Conservation (phyloP, 2,888 invertebrate genomes). For the Drosophila paracracens region DNA sequence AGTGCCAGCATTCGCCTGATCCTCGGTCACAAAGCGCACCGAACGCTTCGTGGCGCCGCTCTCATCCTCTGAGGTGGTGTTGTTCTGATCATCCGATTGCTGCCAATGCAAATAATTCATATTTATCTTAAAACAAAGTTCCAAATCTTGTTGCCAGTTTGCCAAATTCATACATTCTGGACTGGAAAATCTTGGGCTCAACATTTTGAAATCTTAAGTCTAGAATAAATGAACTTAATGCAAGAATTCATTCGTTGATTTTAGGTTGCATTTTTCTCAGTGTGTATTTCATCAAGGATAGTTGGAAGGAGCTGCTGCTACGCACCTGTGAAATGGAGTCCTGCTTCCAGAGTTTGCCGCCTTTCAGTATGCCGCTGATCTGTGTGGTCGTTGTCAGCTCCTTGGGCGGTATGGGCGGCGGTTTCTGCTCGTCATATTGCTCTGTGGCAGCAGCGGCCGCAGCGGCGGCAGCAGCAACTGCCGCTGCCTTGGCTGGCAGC, state of each 20-base stretch:
- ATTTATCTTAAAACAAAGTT: neutral
- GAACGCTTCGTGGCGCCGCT: slow-evolving; percentile 87
- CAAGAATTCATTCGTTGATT: neutral
- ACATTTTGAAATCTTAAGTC: neutral
- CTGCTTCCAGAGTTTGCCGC: slow-evolving; percentile 91
- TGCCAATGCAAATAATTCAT: slow-evolving; percentile 6
- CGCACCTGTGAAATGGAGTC: slow-evolving; percentile 86
- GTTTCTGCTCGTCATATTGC: slow-evolving; percentile 73
- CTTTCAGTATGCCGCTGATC: slow-evolving; percentile 91
- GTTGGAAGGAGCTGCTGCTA: neutral
- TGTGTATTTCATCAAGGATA: neutral
- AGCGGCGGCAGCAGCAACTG: slow-evolving; percentile 46
- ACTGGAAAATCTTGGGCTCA: neutral
- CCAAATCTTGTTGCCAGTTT: neutral
- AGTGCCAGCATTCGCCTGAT: slow-evolving; percentile 74
- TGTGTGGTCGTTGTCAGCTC: slow-evolving; percentile 87
- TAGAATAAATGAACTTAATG: neutral
- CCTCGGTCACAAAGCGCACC: slow-evolving; percentile 88
- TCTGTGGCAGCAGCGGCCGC: slow-evolving; percentile 45
- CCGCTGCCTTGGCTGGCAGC: slow-evolving; percentile 61
- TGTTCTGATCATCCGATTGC: slow-evolving; percentile 84
- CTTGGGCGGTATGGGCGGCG: slow-evolving; percentile 83
- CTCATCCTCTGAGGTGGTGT: slow-evolving; percentile 85
- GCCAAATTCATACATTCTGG: neutral
- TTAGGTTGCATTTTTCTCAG: neutral